Conservation (phyloP, 2,888 invertebrate species). For the Andrena chrysosceles region DNA sequence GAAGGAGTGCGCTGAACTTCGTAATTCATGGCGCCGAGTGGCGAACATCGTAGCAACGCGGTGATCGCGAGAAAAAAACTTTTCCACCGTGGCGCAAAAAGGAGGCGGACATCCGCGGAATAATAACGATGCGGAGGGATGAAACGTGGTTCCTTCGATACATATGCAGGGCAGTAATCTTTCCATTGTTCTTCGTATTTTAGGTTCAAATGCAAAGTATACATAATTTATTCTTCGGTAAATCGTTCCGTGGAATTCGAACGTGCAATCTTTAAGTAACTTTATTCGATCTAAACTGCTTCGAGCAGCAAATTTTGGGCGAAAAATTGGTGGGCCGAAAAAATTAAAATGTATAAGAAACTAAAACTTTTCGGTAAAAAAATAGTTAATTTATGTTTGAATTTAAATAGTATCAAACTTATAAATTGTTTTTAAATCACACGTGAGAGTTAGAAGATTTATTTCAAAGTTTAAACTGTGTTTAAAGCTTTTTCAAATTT, state of each 20-base stretch:
- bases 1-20: conserved; percentile 69
- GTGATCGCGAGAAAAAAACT: neutral
- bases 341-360: no score
- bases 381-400: no score
- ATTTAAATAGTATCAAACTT: no score
- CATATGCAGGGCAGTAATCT: neutral
- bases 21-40: conserved; percentile 75
- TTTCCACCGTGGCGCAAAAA: neutral
- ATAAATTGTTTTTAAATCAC: no score
- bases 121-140: neutral
- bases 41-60: neutral
- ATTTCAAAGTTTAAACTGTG: no score
- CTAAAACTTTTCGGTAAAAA: no score
- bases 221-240: neutral
- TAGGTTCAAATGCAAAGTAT: neutral
- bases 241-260: neutral
- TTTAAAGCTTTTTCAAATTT: no score
- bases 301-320: no score
- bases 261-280: no score
- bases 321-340: no score
- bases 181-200: neutral
- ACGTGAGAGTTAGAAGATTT: no score
- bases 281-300: no score
- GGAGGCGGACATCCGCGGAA: neutral
- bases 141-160: neutral